Evolutionary conservation across 2,888 invertebrate genomes (phyloP), one percentile per base, ranked within the genome.

Genomic region (Trilocha varians): DNA sequence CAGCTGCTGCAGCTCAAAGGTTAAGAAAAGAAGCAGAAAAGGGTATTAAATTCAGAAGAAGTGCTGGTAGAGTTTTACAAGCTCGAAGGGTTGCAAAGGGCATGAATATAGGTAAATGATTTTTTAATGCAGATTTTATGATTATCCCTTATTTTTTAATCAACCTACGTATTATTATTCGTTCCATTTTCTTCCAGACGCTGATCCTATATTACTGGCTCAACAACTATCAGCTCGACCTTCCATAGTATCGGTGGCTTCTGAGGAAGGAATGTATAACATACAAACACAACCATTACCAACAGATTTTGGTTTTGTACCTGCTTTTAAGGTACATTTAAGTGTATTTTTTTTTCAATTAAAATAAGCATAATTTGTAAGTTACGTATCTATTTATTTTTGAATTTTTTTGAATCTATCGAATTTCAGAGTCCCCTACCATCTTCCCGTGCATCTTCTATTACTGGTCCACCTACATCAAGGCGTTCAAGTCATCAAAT

Each of bases 41-140:
- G 43, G 85, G 85, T 47, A 72, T 84, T 36, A 50, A 78, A 55
- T 85, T 85, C 47, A 71, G 74, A 51, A 65, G 82, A 59, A 85
- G 85, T 57, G 85, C 85, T 36, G 70, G 84, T 17, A 70, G 78
- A 62, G 71, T 85, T 43, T 68, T 85, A 16, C 84, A 85, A 63
- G 85, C 85, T 13, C 61, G 74, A 36, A 64, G 85, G 48, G 75
- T 85, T 39, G 85, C 76, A 9, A 85, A 76, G 50, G 78, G 82
- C 40, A 74, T 85, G 82, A 85, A 85, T 57, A 82, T 85, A 47
- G 82, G 85, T 82, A 56, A n/a, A n/a, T n/a, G n/a, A n/a, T n/a
- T n/a, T n/a, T n/a, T n/a, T n/a, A n/a, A n/a, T n/a, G n/a, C n/a
- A n/a, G n/a, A n/a, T n/a, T n/a, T n/a, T n/a, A n/a, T n/a, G n/a